Conservation (phyloP, 2,797 vertebrate species). For the Vespertilio murinus region DNA sequence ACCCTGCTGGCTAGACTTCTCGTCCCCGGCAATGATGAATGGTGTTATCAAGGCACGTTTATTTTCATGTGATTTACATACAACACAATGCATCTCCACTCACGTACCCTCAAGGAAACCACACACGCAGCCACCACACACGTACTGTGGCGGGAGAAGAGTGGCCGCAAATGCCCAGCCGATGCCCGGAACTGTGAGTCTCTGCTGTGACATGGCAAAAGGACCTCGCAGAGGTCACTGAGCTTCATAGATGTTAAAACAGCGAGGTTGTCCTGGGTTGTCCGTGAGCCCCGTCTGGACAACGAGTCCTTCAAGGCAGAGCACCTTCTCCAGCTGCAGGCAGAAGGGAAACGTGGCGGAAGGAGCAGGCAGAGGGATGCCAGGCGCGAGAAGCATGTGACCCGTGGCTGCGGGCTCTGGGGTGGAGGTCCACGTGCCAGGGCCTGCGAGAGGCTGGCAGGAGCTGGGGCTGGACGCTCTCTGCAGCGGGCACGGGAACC, state of each 20-base stretch:
- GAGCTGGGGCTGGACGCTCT: not conserved
- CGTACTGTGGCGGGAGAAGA: not conserved
- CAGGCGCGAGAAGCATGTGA: not conserved
- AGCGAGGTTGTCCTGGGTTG: not conserved
- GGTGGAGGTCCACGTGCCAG: rapidly evolving
- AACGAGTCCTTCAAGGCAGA: no score
- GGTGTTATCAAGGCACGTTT: not conserved
- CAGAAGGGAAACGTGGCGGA: not conserved
- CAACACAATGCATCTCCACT: not conserved
- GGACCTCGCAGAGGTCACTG: no score
- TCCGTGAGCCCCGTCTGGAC: not conserved
- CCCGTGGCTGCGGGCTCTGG: rapidly evolving
- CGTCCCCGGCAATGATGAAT: not conserved
- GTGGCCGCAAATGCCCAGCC: not conserved
- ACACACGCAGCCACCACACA: not conserved
- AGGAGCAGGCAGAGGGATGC: not conserved
- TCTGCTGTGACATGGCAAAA: not conserved
- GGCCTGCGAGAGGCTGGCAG: not conserved
- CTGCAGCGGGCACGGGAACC: not conserved
- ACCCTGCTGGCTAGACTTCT: not conserved
- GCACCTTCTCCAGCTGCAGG: not conserved
- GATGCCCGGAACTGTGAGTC: no score
- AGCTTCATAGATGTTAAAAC: not conserved
- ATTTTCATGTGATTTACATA: not conserved
- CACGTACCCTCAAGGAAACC: no score